Evolutionary conservation across 2,888 invertebrate species (phyloP), one percentile per base, ranked within the genome.

Genomic region (Melipona bicolor): DNA sequence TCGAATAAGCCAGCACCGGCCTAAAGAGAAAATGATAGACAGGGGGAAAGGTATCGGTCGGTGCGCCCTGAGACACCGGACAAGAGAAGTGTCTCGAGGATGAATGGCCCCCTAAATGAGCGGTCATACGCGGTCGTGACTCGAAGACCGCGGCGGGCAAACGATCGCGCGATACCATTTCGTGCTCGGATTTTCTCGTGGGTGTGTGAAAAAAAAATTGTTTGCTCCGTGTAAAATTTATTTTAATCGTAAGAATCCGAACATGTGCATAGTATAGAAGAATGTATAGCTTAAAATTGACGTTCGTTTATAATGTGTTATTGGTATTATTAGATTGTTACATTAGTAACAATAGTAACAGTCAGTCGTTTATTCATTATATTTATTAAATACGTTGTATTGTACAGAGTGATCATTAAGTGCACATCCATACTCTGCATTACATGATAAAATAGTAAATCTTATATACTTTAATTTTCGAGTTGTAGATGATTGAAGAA

Each of bases 11-110:
- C 69, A 36, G 73, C 77, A 43, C 73, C 71, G 27, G 71, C 50
- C 71, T 84, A 71, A 84, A 81, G 84, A 81, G 85, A 81, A 84
- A 84, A 85, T 80, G 85, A 85, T 85, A 84, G 84, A 84, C 84
- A 81, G 80, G 74, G 74, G 77, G 84, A 77, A 68, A 74, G 71
- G 67, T 80, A 77, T 85, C 65, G 52, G 67, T 15, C 43, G 72
- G 54, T 24, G 68, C 19, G 24, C 56, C 62, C 69, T 62, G 69
- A 73, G 59, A 72, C 72, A 17, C 27, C n/a, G 74, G 84, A 84
- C 84, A 76, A 84, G 84, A 84, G 79, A 79, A 79, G 77, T 84
- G 84, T 84, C 84, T 50, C 76, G 79, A 84, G 77, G 74, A 81
- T 84, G 85, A 85, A 85, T 85, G 74, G 81, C 70, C 74, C 67